These are phyloP conservation scores for Hermaeophaga mercurialis DNA, from an alignment of 2,888 invertebrate genomes.

Conservation along the genomic window DNA sequence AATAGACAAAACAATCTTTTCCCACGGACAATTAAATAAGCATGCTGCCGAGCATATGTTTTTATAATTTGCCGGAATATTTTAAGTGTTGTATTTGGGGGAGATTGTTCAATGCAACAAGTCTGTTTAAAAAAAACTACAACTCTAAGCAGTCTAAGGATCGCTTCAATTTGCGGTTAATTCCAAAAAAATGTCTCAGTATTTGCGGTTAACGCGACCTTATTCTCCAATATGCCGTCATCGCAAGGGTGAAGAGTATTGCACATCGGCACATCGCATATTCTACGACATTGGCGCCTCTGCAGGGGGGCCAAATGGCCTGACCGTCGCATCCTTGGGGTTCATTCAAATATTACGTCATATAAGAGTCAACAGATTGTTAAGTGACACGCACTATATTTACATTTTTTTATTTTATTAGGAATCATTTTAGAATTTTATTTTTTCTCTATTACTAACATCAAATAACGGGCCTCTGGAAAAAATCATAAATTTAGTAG, in stretches of 20 bases:
- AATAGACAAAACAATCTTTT: too few relatives aligned
- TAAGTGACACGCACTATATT: too few relatives aligned
- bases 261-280: not conserved
- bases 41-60: not conserved
- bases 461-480: too few relatives aligned
- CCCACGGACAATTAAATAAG: not conserved
- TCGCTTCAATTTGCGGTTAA: not conserved
- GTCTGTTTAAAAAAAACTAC: not conserved
- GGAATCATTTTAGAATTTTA: too few relatives aligned
- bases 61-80: not conserved
- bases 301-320: not conserved
- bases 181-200: not conserved
- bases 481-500: too few relatives aligned
- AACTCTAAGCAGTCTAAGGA: not conserved
- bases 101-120: slow-evolving; percentile 1
- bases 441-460: too few relatives aligned
- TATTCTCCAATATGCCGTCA: not conserved
- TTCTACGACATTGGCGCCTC: not conserved
- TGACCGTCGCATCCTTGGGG: not conserved
- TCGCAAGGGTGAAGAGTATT: not conserved
- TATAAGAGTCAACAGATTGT: too few relatives aligned
- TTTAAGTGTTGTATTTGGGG: not conserved
- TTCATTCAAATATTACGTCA: too few relatives aligned
- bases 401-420: too few relatives aligned
- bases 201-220: not conserved